Evolutionary conservation across 2,113 vertebrate species (phyloP).

Genomic region (Oncorhynchus kisutch): DNA sequence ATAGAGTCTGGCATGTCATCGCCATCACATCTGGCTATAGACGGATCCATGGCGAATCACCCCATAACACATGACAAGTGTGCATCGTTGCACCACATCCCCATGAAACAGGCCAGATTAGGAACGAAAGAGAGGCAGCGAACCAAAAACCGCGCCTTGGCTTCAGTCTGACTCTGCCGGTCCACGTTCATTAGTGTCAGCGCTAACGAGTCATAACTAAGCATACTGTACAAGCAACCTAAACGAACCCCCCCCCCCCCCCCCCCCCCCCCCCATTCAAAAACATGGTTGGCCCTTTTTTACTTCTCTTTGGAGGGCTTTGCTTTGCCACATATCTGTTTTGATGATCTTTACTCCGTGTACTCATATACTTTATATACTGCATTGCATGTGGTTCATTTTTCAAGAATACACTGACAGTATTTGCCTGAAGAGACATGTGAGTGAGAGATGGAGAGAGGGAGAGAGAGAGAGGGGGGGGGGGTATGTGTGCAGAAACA

Average conservation of each 20-base stretch:
- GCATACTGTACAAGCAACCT: background rate
- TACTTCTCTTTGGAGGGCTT: background rate
- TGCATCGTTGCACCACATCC: constrained; percentile 19
- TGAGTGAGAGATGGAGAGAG: background rate
- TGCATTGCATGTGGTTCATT: background rate
- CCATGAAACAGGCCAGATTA: constrained; percentile 12
- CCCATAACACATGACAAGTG: constrained; percentile 37
- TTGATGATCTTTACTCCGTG: background rate
- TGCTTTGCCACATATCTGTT: background rate
- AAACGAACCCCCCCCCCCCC: background rate
- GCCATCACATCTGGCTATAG: background rate
- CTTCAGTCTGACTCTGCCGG: constrained; percentile 9
- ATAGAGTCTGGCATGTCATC: background rate
- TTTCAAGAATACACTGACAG: constrained; percentile 20
- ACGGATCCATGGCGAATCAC: constrained; percentile 27
- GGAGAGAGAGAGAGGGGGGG: background rate
- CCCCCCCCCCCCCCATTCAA: background rate
- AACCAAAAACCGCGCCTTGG: constrained; percentile 15
- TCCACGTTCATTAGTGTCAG: constrained; percentile 18
- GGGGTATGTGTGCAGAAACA: constrained; percentile 15
- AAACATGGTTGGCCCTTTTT: constrained; percentile 24
- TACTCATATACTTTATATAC: constrained; percentile 19
- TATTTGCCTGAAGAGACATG: constrained; percentile 23
- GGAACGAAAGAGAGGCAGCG: constrained; percentile 10
- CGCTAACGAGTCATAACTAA: constrained; percentile 11